A percentile compares a stretch with the other conserved stretches of the same genome.
Conservation (phyloP, 2,888 invertebrate species). For the Ypsolopha sequella region DNA sequence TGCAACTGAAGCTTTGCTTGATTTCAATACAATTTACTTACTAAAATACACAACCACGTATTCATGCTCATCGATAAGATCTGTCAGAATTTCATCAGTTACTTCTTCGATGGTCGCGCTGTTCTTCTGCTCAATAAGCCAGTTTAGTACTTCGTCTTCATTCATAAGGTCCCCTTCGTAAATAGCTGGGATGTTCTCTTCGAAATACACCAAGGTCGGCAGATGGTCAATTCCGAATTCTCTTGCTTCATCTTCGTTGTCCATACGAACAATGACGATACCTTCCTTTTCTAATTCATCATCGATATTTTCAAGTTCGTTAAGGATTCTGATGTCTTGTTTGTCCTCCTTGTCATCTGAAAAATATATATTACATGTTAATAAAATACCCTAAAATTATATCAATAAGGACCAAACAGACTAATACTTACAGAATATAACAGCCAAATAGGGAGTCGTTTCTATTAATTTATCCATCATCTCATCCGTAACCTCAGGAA, state of each 20-base stretch:
- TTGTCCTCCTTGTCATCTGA: slow-evolving; percentile 91
- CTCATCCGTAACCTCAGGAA: slow-evolving; percentile 92
- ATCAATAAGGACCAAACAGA: not conserved
- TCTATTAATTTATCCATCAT: slow-evolving; percentile 93
- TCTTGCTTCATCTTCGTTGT: slow-evolving; percentile 90
- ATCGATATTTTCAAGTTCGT: slow-evolving; percentile 93
- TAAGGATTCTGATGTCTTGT: slow-evolving; percentile 88
- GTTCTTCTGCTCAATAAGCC: slow-evolving; percentile 89
- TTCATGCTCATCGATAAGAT: slow-evolving; percentile 90
- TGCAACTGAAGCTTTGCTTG: not conserved
- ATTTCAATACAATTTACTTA: slow-evolving; percentile 44
- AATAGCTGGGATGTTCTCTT: slow-evolving; percentile 90
- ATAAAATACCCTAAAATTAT: not conserved
- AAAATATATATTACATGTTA: slow-evolving; percentile 14
- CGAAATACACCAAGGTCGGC: slow-evolving; percentile 89
- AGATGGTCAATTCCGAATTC: slow-evolving; percentile 92
- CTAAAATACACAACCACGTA: slow-evolving; percentile 96
- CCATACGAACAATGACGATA: slow-evolving; percentile 90
- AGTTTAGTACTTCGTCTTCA: slow-evolving; percentile 91
- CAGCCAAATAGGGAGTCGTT: slow-evolving; percentile 83
- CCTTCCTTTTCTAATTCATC: slow-evolving; percentile 92
- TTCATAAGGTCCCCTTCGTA: slow-evolving; percentile 94
- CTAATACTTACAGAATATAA: slow-evolving; percentile 86
- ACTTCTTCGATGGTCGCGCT: slow-evolving; percentile 95
- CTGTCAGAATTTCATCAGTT: slow-evolving; percentile 89